A percentile compares a stretch with the other conserved stretches of the same genome.
Evolutionary conservation across 2,797 vertebrate genomes (phyloP).

Genomic region (Leptatherina wallacei): DNA sequence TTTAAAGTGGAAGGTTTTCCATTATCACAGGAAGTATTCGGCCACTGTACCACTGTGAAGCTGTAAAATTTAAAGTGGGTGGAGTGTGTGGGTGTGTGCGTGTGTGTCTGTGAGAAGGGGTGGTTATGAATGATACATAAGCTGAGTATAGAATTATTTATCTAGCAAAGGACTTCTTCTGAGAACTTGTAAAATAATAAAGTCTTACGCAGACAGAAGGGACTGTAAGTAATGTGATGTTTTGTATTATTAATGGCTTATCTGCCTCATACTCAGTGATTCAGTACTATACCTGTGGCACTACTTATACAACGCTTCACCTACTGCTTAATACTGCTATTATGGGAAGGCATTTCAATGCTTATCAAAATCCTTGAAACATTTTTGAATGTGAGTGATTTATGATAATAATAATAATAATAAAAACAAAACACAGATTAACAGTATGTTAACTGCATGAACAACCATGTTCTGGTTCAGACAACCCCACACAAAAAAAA

Average conservation of each 20-base stretch:
- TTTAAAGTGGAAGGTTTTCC: not conserved
- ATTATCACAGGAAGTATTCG: not conserved
- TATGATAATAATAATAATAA: not conserved
- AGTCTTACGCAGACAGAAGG: not conserved
- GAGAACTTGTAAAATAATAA: slow-evolving; percentile 42
- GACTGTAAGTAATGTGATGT: slow-evolving; percentile 18
- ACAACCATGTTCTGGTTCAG: not conserved
- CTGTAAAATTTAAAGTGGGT: slow-evolving; percentile 4
- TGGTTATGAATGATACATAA: slow-evolving; percentile 12
- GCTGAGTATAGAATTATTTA: slow-evolving; percentile 33
- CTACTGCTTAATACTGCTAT: not conserved
- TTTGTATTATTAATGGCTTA: slow-evolving; percentile 29
- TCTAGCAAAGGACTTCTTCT: slow-evolving; percentile 19
- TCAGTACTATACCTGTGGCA: slow-evolving; percentile 5
- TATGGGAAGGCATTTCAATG: not conserved
- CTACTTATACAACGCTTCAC: not conserved
- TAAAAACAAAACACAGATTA: too few species aligned
- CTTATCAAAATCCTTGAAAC: not conserved
- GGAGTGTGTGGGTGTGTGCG: not conserved
- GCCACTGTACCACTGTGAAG: not conserved
- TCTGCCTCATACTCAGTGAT: not conserved
- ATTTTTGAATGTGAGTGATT: not conserved
- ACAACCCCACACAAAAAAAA: not conserved
- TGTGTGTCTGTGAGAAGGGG: not conserved
- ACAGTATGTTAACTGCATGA: too few species aligned